phyloP scores from a whole-genome alignment of 2,888 invertebrate genomes.

The Agrotis clavis region DNA sequence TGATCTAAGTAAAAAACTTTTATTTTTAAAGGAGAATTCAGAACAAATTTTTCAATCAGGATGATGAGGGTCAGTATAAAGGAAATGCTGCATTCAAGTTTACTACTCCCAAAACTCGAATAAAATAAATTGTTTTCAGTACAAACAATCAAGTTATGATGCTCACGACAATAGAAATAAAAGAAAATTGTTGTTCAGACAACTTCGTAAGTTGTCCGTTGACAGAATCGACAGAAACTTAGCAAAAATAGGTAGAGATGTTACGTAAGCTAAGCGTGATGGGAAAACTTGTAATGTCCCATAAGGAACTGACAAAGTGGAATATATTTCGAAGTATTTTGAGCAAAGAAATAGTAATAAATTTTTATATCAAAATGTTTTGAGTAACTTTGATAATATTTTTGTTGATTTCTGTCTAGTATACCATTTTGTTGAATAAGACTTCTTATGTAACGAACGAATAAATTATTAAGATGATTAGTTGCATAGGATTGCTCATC shows the following conservation, averaged over 20 bases:
- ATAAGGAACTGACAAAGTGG: conserved; percentile 43
- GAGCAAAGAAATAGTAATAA: conserved; percentile 14
- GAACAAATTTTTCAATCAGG: neutral
- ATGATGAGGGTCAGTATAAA: neutral
- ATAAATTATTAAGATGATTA: neutral
- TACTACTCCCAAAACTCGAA: neutral
- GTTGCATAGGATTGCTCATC: neutral
- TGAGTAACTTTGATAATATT: too few relatives aligned
- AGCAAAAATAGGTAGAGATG: conserved; percentile 35
- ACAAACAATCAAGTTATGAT: conserved; percentile 42
- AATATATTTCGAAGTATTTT: conserved; percentile 42
- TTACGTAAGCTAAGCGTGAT: conserved; percentile 34
- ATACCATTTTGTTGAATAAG: too few relatives aligned
- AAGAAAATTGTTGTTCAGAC: conserved; percentile 31
- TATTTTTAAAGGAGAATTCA: neutral
- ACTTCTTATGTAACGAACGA: neutral
- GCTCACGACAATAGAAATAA: conserved; percentile 25
- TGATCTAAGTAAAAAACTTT: neutral
- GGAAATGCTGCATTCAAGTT: neutral
- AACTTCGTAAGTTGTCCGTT: conserved; percentile 41
- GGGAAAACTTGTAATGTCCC: conserved; percentile 46
- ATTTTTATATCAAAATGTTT: neutral
- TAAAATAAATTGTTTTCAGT: conserved; percentile 11
- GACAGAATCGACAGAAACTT: conserved; percentile 24
- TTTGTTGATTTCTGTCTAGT: neutral